Base-by-base conservation (phyloP, 1,140 invertebrate genomes). In the Leptinotarsa texana region DNA sequence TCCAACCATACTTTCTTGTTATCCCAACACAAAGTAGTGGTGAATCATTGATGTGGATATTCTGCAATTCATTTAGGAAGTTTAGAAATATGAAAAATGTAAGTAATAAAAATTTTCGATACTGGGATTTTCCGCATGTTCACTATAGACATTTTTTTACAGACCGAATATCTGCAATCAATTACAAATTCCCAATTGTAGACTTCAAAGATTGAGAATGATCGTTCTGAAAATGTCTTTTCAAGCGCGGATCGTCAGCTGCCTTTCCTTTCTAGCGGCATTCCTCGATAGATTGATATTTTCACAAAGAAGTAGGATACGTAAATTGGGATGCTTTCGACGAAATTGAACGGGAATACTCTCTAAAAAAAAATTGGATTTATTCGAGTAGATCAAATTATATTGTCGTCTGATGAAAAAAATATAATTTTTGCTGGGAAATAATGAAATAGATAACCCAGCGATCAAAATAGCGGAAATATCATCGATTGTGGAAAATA, bases 181-280 rank as follows among this genome's bases (percentile, higher is more conserved):
- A 57, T 57, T 57, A 57, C 51, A 57, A 57, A 57, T 57, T 57
- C 51, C 4, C 51, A 18, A 57, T 5, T n/a, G 51, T 18, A 57
- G 51, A 57, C 51, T 57, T 57, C 51, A 57, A 57, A 57, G 51
- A 57, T 57, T 57, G 17, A 57, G n/a, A 57, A 57, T 57, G 51
- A 57, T 57, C 51, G 17, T 57, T 57, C 51, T 57, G 51, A 57
- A 57, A 57, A 57, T 13, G 51, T 57, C 51, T 57, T 57, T 18
- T 57, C 51, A 18, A 57, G 51, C 51, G 51, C 33, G 13, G 51
- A 57, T 57, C 51, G 51, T 57, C 51, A 57, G 51, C 51, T 57
- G 51, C 51, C 51, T 57, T 57, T 57, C 51, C 51, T n/a, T 57
- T 57, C 51, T 57, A 18, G 51, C 51, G 51, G 51, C 51, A 57